Conservation (phyloP, 2,797 vertebrate genomes). For the Ictinia mississippiensis region DNA sequence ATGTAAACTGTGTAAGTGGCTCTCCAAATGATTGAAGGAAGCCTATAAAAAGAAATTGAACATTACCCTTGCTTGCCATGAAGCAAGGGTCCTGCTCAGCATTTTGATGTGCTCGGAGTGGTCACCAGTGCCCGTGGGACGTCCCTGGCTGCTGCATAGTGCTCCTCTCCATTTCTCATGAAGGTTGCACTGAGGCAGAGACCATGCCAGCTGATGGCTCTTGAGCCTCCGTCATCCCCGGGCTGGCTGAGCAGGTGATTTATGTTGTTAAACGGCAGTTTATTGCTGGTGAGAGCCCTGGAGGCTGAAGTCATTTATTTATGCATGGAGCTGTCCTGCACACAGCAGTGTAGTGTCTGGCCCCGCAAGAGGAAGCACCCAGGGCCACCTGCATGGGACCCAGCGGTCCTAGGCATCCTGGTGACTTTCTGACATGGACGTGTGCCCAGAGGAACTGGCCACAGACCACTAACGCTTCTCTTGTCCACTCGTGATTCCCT, state of each 20-base stretch:
- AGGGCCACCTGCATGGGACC: background rate
- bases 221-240: background rate
- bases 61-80: background rate
- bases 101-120: accelerated
- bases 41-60: background rate
- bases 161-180: background rate
- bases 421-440: background rate
- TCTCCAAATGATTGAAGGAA: background rate
- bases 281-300: background rate
- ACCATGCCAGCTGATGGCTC: background rate
- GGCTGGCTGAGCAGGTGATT: background rate
- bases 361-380: accelerated
- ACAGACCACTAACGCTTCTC: background rate
- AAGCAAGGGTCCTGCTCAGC: background rate
- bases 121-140: accelerated
- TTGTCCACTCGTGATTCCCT: accelerated
- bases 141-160: background rate
- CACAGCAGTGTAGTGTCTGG: background rate
- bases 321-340: accelerated
- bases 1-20: conserved; percentile 23
- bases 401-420: background rate
- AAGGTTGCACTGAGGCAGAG: background rate
- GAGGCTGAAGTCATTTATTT: conserved; percentile 20
- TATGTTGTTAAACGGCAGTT: background rate
- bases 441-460: background rate